These are phyloP conservation scores for Leptopilina clavipes DNA, from an alignment of 1,140 invertebrate genomes.

Conservation along the genomic window DNA sequence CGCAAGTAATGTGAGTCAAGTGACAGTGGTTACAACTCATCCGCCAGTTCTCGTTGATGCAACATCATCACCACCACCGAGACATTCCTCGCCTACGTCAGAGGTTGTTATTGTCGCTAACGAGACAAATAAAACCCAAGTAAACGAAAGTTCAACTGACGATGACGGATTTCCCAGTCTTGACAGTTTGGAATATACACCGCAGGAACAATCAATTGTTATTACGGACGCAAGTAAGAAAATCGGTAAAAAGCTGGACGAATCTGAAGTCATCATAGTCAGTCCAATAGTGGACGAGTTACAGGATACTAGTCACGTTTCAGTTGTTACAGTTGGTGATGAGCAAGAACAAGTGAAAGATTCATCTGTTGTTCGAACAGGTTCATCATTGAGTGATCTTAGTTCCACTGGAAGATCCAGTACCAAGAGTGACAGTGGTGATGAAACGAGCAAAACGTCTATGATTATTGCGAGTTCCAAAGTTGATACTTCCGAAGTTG, in stretches of 20 bases:
- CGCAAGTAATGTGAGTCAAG: slow-evolving; percentile 82
- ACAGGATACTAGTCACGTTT: slow-evolving; percentile 89
- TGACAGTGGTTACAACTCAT: slow-evolving; percentile 87
- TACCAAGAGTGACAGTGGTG: slow-evolving; percentile 63
- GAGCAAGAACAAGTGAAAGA: slow-evolving; percentile 84
- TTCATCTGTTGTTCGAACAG: slow-evolving; percentile 72
- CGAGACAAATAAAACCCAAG: slow-evolving; percentile 82
- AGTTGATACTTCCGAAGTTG: slow-evolving; percentile 1
- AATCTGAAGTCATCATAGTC: slow-evolving; percentile 87
- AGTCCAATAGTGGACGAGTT: slow-evolving; percentile 77
- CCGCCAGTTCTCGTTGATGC: slow-evolving; percentile 83
- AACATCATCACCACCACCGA: slow-evolving; percentile 66
- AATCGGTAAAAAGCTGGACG: slow-evolving; percentile 81
- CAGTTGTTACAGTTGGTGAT: slow-evolving; percentile 91
- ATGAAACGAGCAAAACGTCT: slow-evolving; percentile 62
- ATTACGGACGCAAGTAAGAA: slow-evolving; percentile 68
- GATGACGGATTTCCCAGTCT: slow-evolving; percentile 82
- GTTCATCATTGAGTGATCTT: slow-evolving; percentile 58
- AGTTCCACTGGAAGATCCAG: slow-evolving; percentile 57
- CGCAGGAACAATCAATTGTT: slow-evolving; percentile 74
- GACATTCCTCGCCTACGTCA: slow-evolving; percentile 67
- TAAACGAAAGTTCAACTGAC: slow-evolving; percentile 81
- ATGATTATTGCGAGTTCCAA: slow-evolving; percentile 64
- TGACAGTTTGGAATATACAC: slow-evolving; percentile 82
- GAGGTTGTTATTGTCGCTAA: slow-evolving; percentile 88